These are phyloP conservation scores for Aspiorhynchus laticeps DNA, from an alignment of 2,113 vertebrate genomes.

Conservation along the genomic window DNA sequence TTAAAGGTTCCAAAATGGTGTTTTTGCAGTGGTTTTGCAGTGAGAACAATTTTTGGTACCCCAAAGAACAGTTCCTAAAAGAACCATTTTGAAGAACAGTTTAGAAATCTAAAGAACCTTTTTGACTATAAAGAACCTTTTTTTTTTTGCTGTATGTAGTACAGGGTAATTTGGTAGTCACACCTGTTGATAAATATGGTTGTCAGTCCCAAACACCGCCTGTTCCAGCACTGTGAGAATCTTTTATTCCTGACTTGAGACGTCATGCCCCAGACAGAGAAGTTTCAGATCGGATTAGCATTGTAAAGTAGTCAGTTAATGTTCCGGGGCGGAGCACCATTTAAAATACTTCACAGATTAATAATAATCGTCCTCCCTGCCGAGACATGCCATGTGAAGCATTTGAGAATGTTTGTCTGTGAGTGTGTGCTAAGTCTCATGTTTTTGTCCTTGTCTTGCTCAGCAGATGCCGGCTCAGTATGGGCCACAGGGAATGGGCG, in stretches of 20 bases:
- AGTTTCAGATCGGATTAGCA: constrained; percentile 11
- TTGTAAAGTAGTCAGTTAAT: constrained; percentile 1
- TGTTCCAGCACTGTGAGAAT: constrained; percentile 19
- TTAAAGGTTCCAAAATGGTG: too few species aligned
- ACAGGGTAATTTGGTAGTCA: background rate
- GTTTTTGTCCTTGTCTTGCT: constrained; percentile 37
- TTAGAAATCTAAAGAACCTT: too few species aligned
- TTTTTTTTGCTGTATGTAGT: background rate
- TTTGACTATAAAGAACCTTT: too few species aligned
- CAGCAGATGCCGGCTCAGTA: constrained; percentile 89
- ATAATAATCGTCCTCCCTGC: constrained; percentile 21
- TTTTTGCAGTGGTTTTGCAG: too few species aligned
- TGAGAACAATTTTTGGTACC: too few species aligned
- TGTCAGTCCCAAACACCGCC: background rate
- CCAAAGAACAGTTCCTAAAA: too few species aligned
- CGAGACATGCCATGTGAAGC: constrained; percentile 5
- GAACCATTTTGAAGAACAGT: too few species aligned
- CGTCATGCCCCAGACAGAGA: background rate
- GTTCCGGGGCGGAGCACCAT: constrained; percentile 11
- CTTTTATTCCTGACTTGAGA: background rate
- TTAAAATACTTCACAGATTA: constrained; percentile 15
- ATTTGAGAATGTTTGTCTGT: background rate
- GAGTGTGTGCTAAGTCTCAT: background rate
- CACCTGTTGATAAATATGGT: background rate
- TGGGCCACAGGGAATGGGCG: constrained; percentile 81